Conservation (phyloP, 2,797 vertebrate species). For the Buphagus erythrorhynchus region DNA sequence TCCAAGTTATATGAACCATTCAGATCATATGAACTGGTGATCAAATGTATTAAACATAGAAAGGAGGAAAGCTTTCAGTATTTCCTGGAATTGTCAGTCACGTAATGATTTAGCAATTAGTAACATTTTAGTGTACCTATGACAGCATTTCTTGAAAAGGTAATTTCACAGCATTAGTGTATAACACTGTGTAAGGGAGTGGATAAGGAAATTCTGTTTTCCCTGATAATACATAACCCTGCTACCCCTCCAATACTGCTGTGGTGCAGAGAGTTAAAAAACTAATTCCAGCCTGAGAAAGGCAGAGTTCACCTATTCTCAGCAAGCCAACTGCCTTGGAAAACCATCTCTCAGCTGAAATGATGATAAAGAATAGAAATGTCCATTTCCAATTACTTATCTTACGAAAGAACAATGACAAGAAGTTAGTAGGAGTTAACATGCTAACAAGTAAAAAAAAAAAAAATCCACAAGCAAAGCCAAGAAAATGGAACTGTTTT, state of each 20-base stretch:
- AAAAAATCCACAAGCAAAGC: neutral
- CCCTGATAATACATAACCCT: neutral
- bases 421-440: conserved; percentile 18
- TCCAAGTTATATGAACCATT: neutral
- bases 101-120: neutral
- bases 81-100: neutral
- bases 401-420: conserved; percentile 21
- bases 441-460: neutral
- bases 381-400: neutral
- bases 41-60: neutral
- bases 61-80: neutral
- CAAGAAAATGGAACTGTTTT: neutral
- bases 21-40: neutral
- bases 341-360: neutral
- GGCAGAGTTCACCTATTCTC: neutral
- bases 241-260: neutral
- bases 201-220: neutral
- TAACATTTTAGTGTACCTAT: neutral
- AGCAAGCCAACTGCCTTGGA: neutral
- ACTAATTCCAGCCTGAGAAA: neutral
- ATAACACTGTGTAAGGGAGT: neutral
- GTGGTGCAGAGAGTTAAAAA: neutral
- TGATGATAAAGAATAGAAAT: neutral
- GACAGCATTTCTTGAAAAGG: neutral
- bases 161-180: neutral